Percentiles rank a stretch among this genome's conserved stretches.
Conservation (phyloP, 2,113 vertebrate genomes). For the Sterna hirundo region DNA sequence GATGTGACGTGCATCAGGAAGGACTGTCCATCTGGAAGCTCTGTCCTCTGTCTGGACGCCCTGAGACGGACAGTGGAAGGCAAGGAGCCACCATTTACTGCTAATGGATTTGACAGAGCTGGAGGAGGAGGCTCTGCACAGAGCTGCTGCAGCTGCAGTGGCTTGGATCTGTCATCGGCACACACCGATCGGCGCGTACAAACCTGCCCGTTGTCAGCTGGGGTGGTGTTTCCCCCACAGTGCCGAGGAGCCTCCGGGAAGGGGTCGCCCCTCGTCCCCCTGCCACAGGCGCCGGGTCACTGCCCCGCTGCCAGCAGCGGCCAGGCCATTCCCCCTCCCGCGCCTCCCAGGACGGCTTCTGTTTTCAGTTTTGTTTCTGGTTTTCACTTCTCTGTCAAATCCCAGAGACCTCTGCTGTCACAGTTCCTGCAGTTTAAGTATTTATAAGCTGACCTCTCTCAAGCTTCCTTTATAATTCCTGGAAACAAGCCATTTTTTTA, state of each 20-base stretch:
- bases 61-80: background rate
- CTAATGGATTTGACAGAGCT: background rate
- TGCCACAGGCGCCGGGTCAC: background rate
- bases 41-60: background rate
- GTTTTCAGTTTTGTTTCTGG: background rate
- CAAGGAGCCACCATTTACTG: background rate
- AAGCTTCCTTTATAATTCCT: background rate
- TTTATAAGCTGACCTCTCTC: background rate
- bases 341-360: accelerated
- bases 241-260: background rate
- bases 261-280: background rate
- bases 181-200: accelerated
- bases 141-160: background rate
- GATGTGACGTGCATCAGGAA: background rate
- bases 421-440: background rate
- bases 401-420: background rate
- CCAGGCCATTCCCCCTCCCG: accelerated
- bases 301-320: accelerated
- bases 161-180: background rate
- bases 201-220: background rate
- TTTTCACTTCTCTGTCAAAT: background rate
- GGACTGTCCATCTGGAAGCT: too few species aligned
- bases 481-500: background rate
- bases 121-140: background rate
- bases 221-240: accelerated